phyloP scores from a whole-genome alignment of 2,797 vertebrate species.

The Pantherophis alleghaniensis region DNA sequence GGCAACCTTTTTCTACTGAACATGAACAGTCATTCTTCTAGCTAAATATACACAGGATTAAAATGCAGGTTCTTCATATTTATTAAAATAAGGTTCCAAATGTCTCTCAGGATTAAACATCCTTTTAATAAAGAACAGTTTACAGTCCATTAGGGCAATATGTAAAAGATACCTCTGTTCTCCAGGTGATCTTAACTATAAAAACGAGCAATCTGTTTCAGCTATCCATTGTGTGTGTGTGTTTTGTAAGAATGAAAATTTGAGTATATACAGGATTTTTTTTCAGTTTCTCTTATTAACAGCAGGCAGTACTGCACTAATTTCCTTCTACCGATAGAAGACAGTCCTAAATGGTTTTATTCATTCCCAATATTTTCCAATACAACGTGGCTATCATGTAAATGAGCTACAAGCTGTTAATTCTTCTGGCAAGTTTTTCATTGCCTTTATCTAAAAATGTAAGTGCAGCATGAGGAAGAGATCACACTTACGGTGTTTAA shows the following conservation, averaged over 20 bases:
- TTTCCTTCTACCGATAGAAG: conserved; percentile 55
- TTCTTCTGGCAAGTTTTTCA: conserved; percentile 62
- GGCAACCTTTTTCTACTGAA: not conserved
- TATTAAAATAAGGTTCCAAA: not conserved
- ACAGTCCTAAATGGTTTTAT: conserved; percentile 32
- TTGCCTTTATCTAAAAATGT: conserved; percentile 60
- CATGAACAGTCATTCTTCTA: not conserved
- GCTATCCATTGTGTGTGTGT: not conserved
- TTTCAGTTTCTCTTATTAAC: conserved; percentile 33
- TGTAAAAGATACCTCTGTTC: conserved; percentile 23
- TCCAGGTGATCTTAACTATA: conserved; percentile 27
- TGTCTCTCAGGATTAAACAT: not conserved
- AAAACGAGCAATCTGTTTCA: conserved; percentile 1
- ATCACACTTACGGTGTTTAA: conserved; percentile 55
- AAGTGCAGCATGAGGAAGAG: conserved; percentile 53
- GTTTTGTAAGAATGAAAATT: not conserved
- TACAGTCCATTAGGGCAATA: not conserved
- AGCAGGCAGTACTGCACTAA: conserved; percentile 39
- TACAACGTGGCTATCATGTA: conserved; percentile 59
- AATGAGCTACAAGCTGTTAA: conserved; percentile 58
- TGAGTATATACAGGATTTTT: not conserved
- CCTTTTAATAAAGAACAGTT: not conserved
- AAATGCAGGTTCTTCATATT: not conserved
- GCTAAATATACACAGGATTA: not conserved
- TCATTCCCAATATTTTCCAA: conserved; percentile 43